Evolutionary conservation across 37 sponge, comb jelly and placozoan genomes (phyloP).

Genomic region (Halisarca cf. caerulea): DNA sequence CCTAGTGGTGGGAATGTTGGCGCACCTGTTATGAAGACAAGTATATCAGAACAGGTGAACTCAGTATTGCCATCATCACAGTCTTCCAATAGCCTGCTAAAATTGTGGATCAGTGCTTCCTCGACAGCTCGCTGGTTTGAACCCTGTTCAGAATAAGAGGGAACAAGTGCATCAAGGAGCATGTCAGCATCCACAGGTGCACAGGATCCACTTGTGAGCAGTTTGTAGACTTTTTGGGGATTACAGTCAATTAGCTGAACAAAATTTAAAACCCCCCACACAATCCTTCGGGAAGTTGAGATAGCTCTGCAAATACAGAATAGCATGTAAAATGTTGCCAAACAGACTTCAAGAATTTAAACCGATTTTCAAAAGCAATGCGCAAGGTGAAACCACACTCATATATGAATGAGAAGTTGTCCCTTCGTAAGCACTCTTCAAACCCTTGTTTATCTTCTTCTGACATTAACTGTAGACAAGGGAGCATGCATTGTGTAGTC

Average conservation of each 20-base stretch:
- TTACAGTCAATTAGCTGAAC: background rate
- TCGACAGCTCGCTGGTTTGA: background rate
- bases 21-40: too few relatives aligned
- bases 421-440: background rate
- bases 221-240: background rate
- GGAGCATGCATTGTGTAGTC: background rate
- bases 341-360: background rate
- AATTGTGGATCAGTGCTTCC: background rate
- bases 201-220: background rate
- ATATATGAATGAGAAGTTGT: background rate
- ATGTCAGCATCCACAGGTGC: background rate
- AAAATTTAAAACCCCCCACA: background rate
- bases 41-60: too few relatives aligned
- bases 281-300: background rate
- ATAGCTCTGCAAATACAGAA: background rate
- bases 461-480: background rate
- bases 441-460: background rate
- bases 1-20: too few relatives aligned
- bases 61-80: too few relatives aligned
- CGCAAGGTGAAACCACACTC: background rate
- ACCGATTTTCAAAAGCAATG: background rate
- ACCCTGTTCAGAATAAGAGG: background rate
- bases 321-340: background rate
- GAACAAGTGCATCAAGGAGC: background rate
- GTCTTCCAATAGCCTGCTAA: too few relatives aligned